phyloP scores from a whole-genome alignment of 2,113 vertebrate species.

The Pheucticus melanocephalus region DNA sequence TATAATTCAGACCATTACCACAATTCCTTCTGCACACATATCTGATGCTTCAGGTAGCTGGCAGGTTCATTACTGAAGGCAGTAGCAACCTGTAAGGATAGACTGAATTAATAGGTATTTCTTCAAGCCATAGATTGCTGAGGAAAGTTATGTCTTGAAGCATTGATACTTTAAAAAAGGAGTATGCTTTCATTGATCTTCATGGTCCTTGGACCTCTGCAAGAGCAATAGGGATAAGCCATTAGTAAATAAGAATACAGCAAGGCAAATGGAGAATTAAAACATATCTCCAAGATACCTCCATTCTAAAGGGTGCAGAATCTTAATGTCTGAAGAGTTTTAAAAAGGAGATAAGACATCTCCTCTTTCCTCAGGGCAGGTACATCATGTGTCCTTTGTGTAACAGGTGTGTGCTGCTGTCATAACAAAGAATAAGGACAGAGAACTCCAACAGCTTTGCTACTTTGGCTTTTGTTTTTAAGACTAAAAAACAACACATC shows the following conservation, averaged over 20 bases:
- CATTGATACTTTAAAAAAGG: background rate
- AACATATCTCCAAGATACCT: background rate
- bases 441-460: background rate
- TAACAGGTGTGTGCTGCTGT: background rate
- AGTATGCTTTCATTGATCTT: background rate
- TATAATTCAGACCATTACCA: background rate
- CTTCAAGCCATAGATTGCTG: background rate
- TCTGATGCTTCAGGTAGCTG: background rate
- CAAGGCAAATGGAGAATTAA: background rate
- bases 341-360: background rate
- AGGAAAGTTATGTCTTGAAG: background rate
- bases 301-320: background rate
- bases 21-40: background rate
- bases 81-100: background rate
- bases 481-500: conserved; percentile 52
- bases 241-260: background rate
- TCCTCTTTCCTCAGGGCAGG: background rate
- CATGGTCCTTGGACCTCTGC: background rate
- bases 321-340: background rate
- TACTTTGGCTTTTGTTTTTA: background rate
- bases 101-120: background rate
- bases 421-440: background rate
- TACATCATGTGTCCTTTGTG: background rate
- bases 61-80: background rate
- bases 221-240: background rate